Percentiles rank a stretch among this genome's conserved stretches.
Conservation (phyloP, 1,140 invertebrate species). For the Triops cancriformis region DNA sequence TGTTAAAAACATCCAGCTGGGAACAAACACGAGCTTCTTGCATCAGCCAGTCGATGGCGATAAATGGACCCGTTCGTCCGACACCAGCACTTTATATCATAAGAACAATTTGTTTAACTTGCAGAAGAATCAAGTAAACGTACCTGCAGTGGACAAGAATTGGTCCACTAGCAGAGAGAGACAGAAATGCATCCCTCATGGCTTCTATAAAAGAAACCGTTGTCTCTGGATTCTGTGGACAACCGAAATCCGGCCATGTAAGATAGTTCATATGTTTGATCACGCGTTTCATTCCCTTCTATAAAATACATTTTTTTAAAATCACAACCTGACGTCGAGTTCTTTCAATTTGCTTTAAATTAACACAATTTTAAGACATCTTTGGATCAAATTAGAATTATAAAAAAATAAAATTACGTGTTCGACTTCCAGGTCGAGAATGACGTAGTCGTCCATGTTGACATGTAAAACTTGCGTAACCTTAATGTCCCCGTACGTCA, state of each 20-base stretch:
- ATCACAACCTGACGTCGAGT: too few relatives aligned
- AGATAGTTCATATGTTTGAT: constrained; percentile 54
- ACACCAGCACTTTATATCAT: constrained; percentile 46
- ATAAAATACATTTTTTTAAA: constrained; percentile 30
- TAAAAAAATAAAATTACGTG: constrained; percentile 39
- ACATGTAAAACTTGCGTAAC: constrained; percentile 44
- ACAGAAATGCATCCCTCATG: constrained; percentile 71
- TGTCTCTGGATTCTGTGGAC: constrained; percentile 88
- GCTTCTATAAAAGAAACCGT: constrained; percentile 89
- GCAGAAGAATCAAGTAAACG: constrained; percentile 11
- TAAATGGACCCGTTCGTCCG: constrained; percentile 46
- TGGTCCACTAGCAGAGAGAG: constrained; percentile 49
- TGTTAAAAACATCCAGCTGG: constrained; percentile 83
- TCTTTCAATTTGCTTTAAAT: too few relatives aligned
- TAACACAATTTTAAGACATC: background rate
- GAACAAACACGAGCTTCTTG: constrained; percentile 78
- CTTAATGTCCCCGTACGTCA: constrained; percentile 42
- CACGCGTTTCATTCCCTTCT: constrained; percentile 44
- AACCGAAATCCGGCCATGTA: constrained; percentile 70
- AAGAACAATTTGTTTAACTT: background rate
- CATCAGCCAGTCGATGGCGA: constrained; percentile 89
- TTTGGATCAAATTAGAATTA: constrained; percentile 23
- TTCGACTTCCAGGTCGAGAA: constrained; percentile 46
- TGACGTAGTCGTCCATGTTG: constrained; percentile 46
- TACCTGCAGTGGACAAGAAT: constrained; percentile 91